A percentile compares a stretch with the other conserved stretches of the same genome.
Evolutionary conservation across 2,888 invertebrate species (phyloP).

Genomic region (Amblyteles armatorius): DNA sequence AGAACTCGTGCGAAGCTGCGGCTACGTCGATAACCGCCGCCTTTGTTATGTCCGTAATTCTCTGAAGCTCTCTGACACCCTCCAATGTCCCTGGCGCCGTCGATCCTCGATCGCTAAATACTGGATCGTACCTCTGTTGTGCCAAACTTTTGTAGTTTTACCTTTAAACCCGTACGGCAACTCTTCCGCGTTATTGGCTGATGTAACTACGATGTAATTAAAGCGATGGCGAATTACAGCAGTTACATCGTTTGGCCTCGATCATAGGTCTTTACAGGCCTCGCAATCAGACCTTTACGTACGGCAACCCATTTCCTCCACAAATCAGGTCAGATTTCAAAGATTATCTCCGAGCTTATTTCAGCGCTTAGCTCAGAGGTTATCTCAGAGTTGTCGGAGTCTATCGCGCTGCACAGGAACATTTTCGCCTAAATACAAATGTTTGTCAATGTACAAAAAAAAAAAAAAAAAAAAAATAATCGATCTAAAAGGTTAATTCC

Average conservation of each 20-base stretch:
- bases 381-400: neutral
- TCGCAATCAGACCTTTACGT: neutral
- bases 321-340: neutral
- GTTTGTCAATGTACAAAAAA: neutral
- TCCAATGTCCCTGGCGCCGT: conserved; percentile 5
- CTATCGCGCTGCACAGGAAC: too few species aligned
- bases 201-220: neutral
- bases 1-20: conserved; percentile 12
- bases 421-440: neutral
- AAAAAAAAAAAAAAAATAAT: too few species aligned
- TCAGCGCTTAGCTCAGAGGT: neutral
- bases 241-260: neutral
- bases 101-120: conserved; percentile 31
- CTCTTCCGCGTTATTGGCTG: neutral
- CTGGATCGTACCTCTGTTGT: conserved; percentile 18
- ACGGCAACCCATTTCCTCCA: neutral
- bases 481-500: too few species aligned
- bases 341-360: neutral
- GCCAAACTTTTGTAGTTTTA: conserved; percentile 22
- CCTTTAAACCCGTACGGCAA: conserved; percentile 11
- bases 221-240: neutral
- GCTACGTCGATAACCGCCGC: conserved; percentile 1
- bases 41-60: neutral
- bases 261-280: neutral
- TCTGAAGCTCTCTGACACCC: conserved; percentile 9